Evolutionary conservation across 2,113 vertebrate species (phyloP), one percentile per base, ranked within the genome.

Genomic region (Etheostoma spectabile): DNA sequence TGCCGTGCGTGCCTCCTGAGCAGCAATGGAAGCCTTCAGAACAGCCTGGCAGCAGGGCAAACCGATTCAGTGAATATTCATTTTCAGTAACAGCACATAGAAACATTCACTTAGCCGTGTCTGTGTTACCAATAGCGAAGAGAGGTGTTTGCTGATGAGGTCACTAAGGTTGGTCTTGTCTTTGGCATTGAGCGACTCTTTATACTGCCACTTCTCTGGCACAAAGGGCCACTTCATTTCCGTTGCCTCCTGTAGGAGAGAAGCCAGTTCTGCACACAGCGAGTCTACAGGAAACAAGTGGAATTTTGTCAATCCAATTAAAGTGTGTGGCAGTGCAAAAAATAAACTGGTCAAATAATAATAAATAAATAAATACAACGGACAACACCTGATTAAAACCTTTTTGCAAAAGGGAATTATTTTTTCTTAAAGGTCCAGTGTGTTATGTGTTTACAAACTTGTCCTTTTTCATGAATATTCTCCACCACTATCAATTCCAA

Each of bases 211-310:
- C 93, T 95, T 98, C 89, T 99, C 98, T 0, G 97, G 97, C 64
- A 97, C 97, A 86, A 99, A 99, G 82, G 98, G 97, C 98, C 98
- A 99, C 92, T 96, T 97, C 97, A 99, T 98, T 65, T 96, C 96
- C 88, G 95, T 90, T 0, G 97, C 98, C 77, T 99, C 97, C 87
- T 96, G 93, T 80, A 99, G 94, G 73, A 99, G 96, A 38, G 91
- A 95, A 84, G 86, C 94, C 89, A 99, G 89, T 65, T 99, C 96
- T 4, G 84, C 90, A 1, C 96, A 95, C 91, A 99, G 94, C 30
- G 66, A 88, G 59, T 94, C 98, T 99, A 91, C 18, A 18, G 53
- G 51, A 38, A 45, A 75, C 0, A 74, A 4, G 3, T 4, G 24
- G 21, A 14, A 67, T 12, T 14, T 45, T 0, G 13, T n/a, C 8